Evolutionary conservation across 2,888 invertebrate species (phyloP).

Genomic region (Notocelia uddmanniana): DNA sequence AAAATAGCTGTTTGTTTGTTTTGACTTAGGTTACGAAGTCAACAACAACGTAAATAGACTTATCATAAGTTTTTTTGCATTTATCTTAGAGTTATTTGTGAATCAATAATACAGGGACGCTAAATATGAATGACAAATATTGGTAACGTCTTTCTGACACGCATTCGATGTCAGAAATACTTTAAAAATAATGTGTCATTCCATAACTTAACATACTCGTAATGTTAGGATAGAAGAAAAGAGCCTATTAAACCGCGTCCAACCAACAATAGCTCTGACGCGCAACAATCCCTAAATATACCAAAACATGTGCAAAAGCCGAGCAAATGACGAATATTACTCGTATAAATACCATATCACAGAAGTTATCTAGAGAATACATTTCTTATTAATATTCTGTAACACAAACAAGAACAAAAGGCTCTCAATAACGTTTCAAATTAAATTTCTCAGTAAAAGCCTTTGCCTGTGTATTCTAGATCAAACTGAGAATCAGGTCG

Average conservation of each 20-base stretch:
- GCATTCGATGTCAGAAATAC: too few species aligned
- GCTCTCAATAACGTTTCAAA: background rate
- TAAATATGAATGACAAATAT: too few species aligned
- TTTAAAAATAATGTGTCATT: too few species aligned
- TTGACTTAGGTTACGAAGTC: too few species aligned
- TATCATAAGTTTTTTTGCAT: too few species aligned
- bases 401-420: background rate
- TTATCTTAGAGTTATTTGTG: too few species aligned
- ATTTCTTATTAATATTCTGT: background rate
- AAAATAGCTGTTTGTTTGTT: too few species aligned
- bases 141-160: too few species aligned
- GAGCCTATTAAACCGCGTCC: background rate
- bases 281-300: background rate
- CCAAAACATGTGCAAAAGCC: background rate
- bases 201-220: too few species aligned
- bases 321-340: background rate
- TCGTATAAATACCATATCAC: background rate
- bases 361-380: background rate
- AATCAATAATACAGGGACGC: too few species aligned
- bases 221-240: too few species aligned
- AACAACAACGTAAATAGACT: too few species aligned
- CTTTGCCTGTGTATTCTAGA: conserved; percentile 6
- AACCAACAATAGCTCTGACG: background rate
- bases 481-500: conserved; percentile 23
- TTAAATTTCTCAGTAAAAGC: conserved; percentile 4